Evolutionary conservation across 2,113 vertebrate genomes (phyloP).

Genomic region (Psittacus erithacus): DNA sequence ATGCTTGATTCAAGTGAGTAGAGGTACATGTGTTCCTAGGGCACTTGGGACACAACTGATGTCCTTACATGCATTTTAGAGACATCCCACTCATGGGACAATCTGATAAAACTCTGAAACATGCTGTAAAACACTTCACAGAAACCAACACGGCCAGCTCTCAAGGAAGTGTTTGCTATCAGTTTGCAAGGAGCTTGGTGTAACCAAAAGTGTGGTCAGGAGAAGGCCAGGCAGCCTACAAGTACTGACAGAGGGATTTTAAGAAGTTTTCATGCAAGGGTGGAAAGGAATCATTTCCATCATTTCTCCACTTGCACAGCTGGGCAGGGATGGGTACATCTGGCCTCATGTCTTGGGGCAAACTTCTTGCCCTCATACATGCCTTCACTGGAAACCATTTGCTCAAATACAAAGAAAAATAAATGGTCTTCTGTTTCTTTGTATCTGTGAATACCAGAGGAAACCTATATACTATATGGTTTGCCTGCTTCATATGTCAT

Average conservation of each 20-base stretch:
- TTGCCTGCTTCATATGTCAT: not conserved
- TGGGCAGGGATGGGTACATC: not conserved
- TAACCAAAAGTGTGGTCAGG: not conserved
- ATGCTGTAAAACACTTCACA: not conserved
- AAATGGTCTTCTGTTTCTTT: not conserved
- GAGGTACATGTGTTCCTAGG: not conserved
- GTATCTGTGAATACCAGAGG: not conserved
- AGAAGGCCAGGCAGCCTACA: not conserved
- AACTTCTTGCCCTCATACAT: not conserved
- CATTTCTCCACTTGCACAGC: not conserved
- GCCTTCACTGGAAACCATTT: not conserved
- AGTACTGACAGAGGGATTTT: not conserved
- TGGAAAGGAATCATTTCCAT: not conserved
- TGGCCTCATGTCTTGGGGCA: not conserved
- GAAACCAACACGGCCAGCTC: not conserved
- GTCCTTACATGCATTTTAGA: not conserved
- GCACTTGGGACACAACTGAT: not conserved
- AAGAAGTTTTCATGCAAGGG: not conserved
- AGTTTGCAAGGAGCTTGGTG: not conserved
- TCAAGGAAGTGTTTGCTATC: not conserved
- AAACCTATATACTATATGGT: not conserved
- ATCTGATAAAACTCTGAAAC: not conserved
- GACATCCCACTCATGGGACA: not conserved
- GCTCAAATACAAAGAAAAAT: not conserved
- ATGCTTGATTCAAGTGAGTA: not conserved